Evolutionary conservation across 1,140 invertebrate genomes (phyloP).

Genomic region (Penaeus japonicus): DNA sequence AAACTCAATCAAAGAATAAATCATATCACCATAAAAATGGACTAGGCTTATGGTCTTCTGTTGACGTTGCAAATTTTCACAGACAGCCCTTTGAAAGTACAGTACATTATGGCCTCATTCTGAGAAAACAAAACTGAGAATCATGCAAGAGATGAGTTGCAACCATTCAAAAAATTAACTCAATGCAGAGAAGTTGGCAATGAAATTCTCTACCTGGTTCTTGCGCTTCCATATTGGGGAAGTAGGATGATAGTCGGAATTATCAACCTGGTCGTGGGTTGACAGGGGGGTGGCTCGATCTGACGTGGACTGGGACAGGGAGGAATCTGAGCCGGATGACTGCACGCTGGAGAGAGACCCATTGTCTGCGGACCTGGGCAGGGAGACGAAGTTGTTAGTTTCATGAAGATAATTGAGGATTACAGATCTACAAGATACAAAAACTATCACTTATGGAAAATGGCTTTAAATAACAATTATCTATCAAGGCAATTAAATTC

Average conservation of each 20-base stretch:
- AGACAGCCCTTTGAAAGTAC: background rate
- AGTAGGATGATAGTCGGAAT: conserved; percentile 60
- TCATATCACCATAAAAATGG: background rate
- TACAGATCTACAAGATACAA: background rate
- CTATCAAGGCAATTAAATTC: too few relatives aligned
- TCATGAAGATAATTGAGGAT: background rate
- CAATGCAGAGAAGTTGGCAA: background rate
- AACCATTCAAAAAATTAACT: background rate
- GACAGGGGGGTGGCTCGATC: conserved; percentile 58
- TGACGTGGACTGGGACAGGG: conserved; percentile 61
- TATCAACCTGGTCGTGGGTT: conserved; percentile 48
- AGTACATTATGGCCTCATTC: background rate
- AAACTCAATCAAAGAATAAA: background rate
- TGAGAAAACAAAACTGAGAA: too few relatives aligned
- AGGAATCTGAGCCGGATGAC: conserved; percentile 76
- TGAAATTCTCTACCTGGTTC: conserved; percentile 65
- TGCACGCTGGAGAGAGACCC: conserved; percentile 79
- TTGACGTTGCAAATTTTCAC: background rate
- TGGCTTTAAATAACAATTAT: background rate
- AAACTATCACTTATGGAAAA: background rate
- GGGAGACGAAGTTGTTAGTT: background rate
- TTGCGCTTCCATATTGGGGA: conserved; percentile 75
- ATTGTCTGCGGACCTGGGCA: conserved; percentile 64
- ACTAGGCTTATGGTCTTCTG: background rate
- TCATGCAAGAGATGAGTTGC: too few relatives aligned